Base-by-base conservation (phyloP, 2,113 vertebrate species). In the Notarius quadriscutis region DNA sequence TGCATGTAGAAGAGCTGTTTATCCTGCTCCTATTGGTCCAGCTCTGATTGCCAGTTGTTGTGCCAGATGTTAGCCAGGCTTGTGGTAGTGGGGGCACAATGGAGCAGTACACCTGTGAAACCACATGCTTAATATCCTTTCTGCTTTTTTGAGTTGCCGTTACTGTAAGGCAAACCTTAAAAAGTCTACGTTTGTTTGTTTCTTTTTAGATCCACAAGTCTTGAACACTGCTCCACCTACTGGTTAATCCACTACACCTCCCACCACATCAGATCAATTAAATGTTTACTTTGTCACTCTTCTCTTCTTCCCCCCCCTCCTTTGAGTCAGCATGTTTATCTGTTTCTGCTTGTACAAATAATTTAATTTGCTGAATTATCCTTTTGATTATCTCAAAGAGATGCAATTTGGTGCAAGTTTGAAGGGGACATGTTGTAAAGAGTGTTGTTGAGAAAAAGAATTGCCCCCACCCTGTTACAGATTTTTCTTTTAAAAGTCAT, bases 171-270 rank as follows among this genome's bases (percentile, higher is more conserved):
- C n/a, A 27, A 84, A 69, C 60, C 20, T 22, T 41, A 14, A 22
- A n/a, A 18, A 18, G 17, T 5, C 34, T n/a, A 15, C 69, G 72
- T 55, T 55, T 55, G 63, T 69, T 34, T 60, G 30, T 63, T 62
- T 62, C 14, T 62, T 82, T n/a, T 27, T 55, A 18, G 17, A 83
- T 63, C 14, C 22, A 4, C 62, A 83, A 14, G 27, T 88, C 89
- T 89, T 93, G 92, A 79, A 90, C 87, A 94, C 90, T 86, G 94
- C 95, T 92, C 95, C 94, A 95, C 93, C 95, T 96, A 92, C 94
- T 95, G 95, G 95, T 81, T 95, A 92, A 94, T 94, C 89, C 91
- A 63, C 92, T 8, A 55, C 90, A 90, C 93, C 87, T 89, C 89
- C 85, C 71, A 48, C 30, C 30, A 53, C 51, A 78, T 34, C 62